Base-by-base conservation (phyloP, 2,797 vertebrate species). In the Cyclopterus lumpus region DNA sequence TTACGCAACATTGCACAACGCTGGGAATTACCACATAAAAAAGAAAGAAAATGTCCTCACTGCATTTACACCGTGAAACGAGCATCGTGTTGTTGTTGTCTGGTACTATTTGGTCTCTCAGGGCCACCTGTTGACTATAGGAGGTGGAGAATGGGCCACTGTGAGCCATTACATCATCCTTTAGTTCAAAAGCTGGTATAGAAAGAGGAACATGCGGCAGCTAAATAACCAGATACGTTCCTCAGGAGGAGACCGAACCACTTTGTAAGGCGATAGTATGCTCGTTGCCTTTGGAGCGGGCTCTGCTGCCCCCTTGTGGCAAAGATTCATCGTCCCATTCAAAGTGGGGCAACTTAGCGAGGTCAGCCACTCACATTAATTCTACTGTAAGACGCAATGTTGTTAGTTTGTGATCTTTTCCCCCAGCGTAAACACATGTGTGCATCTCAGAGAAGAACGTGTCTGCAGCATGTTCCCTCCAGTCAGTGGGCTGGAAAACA, bases 271-370 rank as follows among this genome's bases (percentile, higher is more conserved):
- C n/a, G 48, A 51, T 51, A 22, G n/a, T 51, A 51, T 51, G 48
- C 48, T 1, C 1, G n/a, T 12, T 11, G 49, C n/a, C 11, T 24
- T 51, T 14, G 24, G 22, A 53, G 22, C 11, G 6, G 49, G 24
- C 10, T 68, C 66, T n/a, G 66, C 51, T n/a, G 66, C 51, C 18
- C 24, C 51, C 18, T 6, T n/a, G 66, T 68, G 53, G 51, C 24
- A 15, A 16, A 30, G 14, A n/a, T 24, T 16, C 63, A 15, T 34
- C 46, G n/a, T 49, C 46, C 20, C 20, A 4, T 4, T 49, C 8
- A 49, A 49, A 49, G 46, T 49, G n/a, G 46, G 46, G n/a, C n/a
- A n/a, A 49, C 18, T 46, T 20, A 20, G 18, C 5, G 8, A 22
- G 46, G 8, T 49, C 46, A 49, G 9, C 10, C 20, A 2, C 20